Evolutionary conservation across 2,113 vertebrate genomes (phyloP).

Genomic region (Tor tambroides): DNA sequence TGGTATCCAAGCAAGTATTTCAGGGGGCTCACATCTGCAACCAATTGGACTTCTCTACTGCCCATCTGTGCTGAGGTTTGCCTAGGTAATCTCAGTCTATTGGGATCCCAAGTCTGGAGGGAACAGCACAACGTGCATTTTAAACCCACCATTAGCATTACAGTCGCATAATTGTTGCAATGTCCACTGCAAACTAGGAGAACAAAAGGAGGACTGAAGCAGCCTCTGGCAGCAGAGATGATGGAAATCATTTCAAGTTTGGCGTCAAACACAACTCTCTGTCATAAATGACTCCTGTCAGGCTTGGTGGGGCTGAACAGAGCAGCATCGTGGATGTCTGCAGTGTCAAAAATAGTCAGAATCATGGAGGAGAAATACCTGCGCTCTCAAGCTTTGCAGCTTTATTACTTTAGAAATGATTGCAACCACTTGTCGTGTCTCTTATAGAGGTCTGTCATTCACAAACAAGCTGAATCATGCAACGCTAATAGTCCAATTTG

Average conservation of each 20-base stretch:
- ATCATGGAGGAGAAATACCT: constrained; percentile 25
- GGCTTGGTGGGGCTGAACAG: not conserved
- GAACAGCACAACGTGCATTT: constrained; percentile 27
- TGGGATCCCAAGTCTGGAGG: constrained; percentile 35
- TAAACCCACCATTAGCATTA: constrained; percentile 44
- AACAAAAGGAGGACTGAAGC: constrained; percentile 32
- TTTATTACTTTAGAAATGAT: constrained; percentile 38
- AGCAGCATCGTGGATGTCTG: not conserved
- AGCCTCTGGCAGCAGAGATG: constrained; percentile 13
- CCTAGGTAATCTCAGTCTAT: constrained; percentile 51
- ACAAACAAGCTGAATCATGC: constrained; percentile 37
- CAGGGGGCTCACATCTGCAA: constrained; percentile 51
- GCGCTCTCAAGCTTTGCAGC: not conserved
- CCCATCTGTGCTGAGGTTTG: constrained; percentile 42
- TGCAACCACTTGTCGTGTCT: constrained; percentile 44
- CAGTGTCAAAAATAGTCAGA: constrained; percentile 26
- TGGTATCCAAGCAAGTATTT: constrained; percentile 37
- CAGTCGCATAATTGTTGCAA: constrained; percentile 34
- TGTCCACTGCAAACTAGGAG: constrained; percentile 30
- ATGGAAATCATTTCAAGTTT: constrained; percentile 37
- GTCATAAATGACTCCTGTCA: constrained; percentile 50
- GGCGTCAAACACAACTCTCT: constrained; percentile 14
- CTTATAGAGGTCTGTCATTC: constrained; percentile 52
- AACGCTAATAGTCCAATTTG: constrained; percentile 56
- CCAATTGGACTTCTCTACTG: constrained; percentile 38